phyloP scores from a whole-genome alignment of 35 echinoderm and acorn worm species.

The Lytechinus pictus region DNA sequence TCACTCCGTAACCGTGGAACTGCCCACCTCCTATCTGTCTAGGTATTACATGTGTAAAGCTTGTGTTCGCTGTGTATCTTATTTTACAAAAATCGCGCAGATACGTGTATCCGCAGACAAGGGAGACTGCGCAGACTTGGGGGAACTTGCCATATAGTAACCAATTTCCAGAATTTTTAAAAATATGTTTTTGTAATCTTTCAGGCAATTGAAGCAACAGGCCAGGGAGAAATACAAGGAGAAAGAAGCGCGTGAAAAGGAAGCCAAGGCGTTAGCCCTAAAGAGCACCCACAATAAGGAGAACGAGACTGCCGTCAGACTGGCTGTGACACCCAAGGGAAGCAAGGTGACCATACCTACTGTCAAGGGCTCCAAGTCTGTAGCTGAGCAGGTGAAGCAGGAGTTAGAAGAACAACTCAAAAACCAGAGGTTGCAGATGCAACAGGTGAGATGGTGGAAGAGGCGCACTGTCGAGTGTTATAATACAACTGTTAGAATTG shows the following conservation, averaged over 20 bases:
- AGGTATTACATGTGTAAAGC: no score
- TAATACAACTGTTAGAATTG: background rate
- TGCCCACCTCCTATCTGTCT: no score
- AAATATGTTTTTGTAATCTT: background rate
- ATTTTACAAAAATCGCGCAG: no score
- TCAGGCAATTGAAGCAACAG: background rate
- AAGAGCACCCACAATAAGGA: conserved; percentile 24
- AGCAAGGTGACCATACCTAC: conserved; percentile 29
- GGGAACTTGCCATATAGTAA: no score
- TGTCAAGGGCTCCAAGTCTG: conserved; percentile 30
- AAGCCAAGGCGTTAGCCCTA: conserved; percentile 32
- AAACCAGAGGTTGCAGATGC: conserved; percentile 64
- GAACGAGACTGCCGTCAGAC: conserved; percentile 32
- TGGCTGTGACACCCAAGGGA: conserved; percentile 26
- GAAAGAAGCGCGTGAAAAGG: conserved; percentile 26
- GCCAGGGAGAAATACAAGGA: conserved; percentile 41
- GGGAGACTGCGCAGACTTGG: no score
- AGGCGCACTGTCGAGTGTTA: background rate
- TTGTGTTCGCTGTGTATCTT: no score
- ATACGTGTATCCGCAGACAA: no score
- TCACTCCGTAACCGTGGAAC: no score
- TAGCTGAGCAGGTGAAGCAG: conserved; percentile 57
- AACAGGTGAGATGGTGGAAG: conserved; percentile 60
- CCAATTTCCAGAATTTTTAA: no score
- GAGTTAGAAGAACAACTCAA: conserved; percentile 90